Evolutionary conservation across 2,113 vertebrate genomes (phyloP).

Genomic region (Seriola rivoliana): DNA sequence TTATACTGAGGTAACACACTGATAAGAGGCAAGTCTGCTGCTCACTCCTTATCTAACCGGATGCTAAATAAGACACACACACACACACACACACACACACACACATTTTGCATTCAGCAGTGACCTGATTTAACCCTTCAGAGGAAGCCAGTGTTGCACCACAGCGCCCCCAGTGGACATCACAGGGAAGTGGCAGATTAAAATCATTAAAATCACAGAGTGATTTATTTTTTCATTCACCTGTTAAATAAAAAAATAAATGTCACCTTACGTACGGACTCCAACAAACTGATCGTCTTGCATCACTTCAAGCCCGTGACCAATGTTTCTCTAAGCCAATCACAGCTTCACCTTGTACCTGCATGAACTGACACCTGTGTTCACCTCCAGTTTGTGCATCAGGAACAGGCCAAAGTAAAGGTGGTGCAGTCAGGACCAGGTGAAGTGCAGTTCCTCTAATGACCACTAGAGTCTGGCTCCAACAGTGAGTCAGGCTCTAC

Average conservation of each 20-base stretch:
- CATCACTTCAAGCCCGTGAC: background rate
- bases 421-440: too few relatives aligned
- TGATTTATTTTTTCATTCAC: too few relatives aligned
- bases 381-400: background rate
- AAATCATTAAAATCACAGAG: background rate
- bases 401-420: background rate
- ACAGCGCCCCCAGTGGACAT: slow-evolving; percentile 19
- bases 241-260: too few relatives aligned
- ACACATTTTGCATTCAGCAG: background rate
- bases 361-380: background rate
- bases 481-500: too few relatives aligned
- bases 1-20: slow-evolving; percentile 54
- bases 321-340: background rate
- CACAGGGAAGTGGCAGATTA: background rate
- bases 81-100: background rate
- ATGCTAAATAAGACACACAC: slow-evolving; percentile 21
- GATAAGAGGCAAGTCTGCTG: slow-evolving; percentile 50
- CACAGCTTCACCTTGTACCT: background rate
- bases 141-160: background rate
- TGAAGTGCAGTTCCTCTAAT: too few relatives aligned
- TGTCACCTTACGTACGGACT: too few relatives aligned
- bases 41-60: slow-evolving; percentile 10
- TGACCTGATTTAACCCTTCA: slow-evolving; percentile 19
- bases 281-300: background rate
- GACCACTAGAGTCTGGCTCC: too few relatives aligned